Evolutionary conservation across 2,797 vertebrate species (phyloP).

Genomic region (Megalops cyprinoides): DNA sequence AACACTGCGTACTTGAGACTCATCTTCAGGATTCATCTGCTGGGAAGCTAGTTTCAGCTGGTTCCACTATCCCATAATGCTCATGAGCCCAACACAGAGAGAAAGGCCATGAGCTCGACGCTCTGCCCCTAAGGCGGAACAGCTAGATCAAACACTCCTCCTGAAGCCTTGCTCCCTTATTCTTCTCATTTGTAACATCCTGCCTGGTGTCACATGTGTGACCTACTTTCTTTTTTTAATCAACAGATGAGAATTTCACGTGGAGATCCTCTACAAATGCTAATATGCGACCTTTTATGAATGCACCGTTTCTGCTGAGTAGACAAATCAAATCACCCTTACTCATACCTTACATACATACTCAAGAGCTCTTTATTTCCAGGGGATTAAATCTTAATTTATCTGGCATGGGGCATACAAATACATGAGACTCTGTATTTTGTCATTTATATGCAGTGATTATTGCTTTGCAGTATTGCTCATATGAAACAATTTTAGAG

Average conservation of each 20-base stretch:
- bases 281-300: too few species aligned
- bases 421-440: background rate
- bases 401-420: too few species aligned
- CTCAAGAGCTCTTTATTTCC: slow-evolving; percentile 33
- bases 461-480: background rate
- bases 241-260: slow-evolving; percentile 58
- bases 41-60: too few species aligned
- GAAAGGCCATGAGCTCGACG: background rate
- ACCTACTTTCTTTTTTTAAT: slow-evolving; percentile 68
- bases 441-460: background rate
- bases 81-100: background rate
- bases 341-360: background rate
- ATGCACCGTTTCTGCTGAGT: background rate
- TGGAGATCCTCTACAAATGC: slow-evolving; percentile 52
- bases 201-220: slow-evolving; percentile 56
- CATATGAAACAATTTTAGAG: background rate
- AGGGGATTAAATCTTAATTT: too few species aligned
- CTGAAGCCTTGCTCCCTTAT: slow-evolving; percentile 38
- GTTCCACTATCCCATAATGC: background rate
- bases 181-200: slow-evolving; percentile 43
- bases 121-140: too few species aligned
- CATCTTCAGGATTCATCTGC: background rate
- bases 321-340: slow-evolving; percentile 4
- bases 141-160: slow-evolving; percentile 61
- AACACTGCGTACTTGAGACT: background rate